Evolutionary conservation across 2,888 invertebrate species (phyloP).

Genomic region (Chymomyza procnemis): DNA sequence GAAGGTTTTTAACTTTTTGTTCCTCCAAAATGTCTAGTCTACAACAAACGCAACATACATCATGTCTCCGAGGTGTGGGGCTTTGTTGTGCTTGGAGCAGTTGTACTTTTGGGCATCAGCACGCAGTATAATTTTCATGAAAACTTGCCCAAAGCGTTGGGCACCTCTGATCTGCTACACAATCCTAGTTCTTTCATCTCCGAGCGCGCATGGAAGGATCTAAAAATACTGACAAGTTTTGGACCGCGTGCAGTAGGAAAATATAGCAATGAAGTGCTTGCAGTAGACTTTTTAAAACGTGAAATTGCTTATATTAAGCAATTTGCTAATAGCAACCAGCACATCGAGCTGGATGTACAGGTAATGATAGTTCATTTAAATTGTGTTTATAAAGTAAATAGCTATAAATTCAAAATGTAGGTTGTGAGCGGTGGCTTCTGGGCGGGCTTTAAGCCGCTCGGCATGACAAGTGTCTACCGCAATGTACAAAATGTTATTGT

Average conservation of each 20-base stretch:
- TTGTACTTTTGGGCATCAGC: slow-evolving; percentile 50
- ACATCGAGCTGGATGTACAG: slow-evolving; percentile 84
- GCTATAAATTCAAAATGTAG: slow-evolving; percentile 44
- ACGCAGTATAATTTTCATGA: slow-evolving; percentile 60
- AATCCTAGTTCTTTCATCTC: slow-evolving; percentile 80
- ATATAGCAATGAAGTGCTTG: slow-evolving; percentile 88
- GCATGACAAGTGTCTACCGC: slow-evolving; percentile 90
- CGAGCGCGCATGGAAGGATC: slow-evolving; percentile 83
- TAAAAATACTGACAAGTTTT: slow-evolving; percentile 82
- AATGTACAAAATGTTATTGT: slow-evolving; percentile 90
- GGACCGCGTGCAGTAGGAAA: slow-evolving; percentile 86
- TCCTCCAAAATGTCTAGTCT: too few relatives aligned
- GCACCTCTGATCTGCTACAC: slow-evolving; percentile 55
- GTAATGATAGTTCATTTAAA: slow-evolving; percentile 69
- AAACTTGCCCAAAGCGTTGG: slow-evolving; percentile 58
- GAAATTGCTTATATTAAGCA: slow-evolving; percentile 80
- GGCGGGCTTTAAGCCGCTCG: slow-evolving; percentile 85
- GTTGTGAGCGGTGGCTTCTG: slow-evolving; percentile 86
- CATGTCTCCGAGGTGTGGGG: slow-evolving; percentile 64
- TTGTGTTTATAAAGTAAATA: slow-evolving; percentile 47
- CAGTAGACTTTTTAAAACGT: slow-evolving; percentile 82
- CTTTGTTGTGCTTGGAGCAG: slow-evolving; percentile 40
- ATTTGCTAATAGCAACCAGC: slow-evolving; percentile 80
- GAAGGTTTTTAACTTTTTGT: too few relatives aligned
- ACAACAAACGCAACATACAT: slow-evolving; percentile 67